Evolutionary conservation across 2,888 invertebrate species (phyloP).

Genomic region (Phaonia tiefii): DNA sequence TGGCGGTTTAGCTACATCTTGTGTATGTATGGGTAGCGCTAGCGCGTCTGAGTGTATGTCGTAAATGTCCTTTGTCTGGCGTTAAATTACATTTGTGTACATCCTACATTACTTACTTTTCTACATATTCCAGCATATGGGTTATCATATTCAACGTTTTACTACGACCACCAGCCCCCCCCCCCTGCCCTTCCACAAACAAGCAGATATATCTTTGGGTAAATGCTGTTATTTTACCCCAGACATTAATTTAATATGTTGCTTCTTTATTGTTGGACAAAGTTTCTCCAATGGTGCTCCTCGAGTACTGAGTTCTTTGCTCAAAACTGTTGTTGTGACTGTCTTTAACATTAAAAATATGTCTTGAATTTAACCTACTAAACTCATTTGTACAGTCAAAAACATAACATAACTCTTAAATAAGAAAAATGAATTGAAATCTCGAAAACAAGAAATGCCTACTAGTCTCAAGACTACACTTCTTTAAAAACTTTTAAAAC

Average conservation of each 20-base stretch:
- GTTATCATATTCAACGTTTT: too few relatives aligned
- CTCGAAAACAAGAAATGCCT: not conserved
- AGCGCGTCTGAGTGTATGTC: too few relatives aligned
- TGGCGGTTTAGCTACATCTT: too few relatives aligned
- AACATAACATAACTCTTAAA: not conserved
- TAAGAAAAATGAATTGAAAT: conserved; percentile 10
- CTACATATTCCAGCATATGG: too few relatives aligned
- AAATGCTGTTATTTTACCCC: conserved; percentile 41
- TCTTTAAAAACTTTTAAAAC: conserved; percentile 18
- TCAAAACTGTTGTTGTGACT: conserved; percentile 16
- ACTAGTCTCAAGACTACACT: too few relatives aligned
- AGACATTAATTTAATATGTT: conserved; percentile 38
- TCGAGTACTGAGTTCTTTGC: not conserved
- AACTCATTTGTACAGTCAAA: not conserved
- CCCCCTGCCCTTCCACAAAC: too few relatives aligned
- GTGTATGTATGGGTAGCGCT: too few relatives aligned
- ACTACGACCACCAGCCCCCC: too few relatives aligned
- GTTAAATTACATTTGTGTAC: conserved; percentile 15
- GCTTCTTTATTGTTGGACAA: conserved; percentile 16
- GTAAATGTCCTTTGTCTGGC: not conserved
- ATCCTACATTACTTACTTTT: not conserved
- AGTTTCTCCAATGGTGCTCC: not conserved
- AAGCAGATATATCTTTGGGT: not conserved
- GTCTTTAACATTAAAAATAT: conserved; percentile 22
- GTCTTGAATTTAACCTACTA: not conserved